A percentile compares a stretch with the other conserved stretches of the same genome.
These are phyloP conservation scores for Scarus forsteni DNA, from an alignment of 2,797 vertebrate genomes.

Conservation along the genomic window DNA sequence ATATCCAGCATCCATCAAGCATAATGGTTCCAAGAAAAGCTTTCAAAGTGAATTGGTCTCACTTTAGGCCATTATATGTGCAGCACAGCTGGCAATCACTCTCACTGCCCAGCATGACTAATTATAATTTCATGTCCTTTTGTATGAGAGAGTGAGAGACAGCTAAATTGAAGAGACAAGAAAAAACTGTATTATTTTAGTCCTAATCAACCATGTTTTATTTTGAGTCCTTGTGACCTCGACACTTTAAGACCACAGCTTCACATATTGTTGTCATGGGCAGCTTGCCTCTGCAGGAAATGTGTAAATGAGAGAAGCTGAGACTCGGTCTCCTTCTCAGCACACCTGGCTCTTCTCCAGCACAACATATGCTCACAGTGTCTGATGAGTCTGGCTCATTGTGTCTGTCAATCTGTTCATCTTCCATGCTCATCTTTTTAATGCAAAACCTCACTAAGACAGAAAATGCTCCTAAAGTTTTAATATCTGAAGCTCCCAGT, in stretches of 20 bases:
- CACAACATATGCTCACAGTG: slow-evolving; percentile 40
- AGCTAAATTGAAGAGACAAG: slow-evolving; percentile 36
- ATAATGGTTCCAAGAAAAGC: slow-evolving; percentile 11
- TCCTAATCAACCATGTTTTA: slow-evolving; percentile 29
- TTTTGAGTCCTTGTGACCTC: slow-evolving; percentile 32
- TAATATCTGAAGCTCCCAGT: neutral
- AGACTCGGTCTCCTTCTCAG: slow-evolving; percentile 47
- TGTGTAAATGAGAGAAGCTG: slow-evolving; percentile 65
- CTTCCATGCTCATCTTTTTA: neutral
- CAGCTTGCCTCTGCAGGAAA: slow-evolving; percentile 70
- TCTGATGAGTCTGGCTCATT: slow-evolving; percentile 27
- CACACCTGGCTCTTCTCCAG: slow-evolving; percentile 53
- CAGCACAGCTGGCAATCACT: slow-evolving; percentile 55
- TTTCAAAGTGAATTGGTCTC: slow-evolving; percentile 19
- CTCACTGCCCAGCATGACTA: slow-evolving; percentile 44
- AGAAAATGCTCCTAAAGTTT: neutral
- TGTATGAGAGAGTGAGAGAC: slow-evolving; percentile 32
- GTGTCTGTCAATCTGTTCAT: neutral
- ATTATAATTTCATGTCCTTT: slow-evolving; percentile 62
- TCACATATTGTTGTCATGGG: slow-evolving; percentile 60
- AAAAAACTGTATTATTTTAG: neutral
- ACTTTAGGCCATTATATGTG: slow-evolving; percentile 23
- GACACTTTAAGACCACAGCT: slow-evolving; percentile 22
- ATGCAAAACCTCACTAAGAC: neutral
- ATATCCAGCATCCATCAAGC: neutral